Conservation (phyloP, 1,140 invertebrate species). For the Rhizoglyphus robini region DNA sequence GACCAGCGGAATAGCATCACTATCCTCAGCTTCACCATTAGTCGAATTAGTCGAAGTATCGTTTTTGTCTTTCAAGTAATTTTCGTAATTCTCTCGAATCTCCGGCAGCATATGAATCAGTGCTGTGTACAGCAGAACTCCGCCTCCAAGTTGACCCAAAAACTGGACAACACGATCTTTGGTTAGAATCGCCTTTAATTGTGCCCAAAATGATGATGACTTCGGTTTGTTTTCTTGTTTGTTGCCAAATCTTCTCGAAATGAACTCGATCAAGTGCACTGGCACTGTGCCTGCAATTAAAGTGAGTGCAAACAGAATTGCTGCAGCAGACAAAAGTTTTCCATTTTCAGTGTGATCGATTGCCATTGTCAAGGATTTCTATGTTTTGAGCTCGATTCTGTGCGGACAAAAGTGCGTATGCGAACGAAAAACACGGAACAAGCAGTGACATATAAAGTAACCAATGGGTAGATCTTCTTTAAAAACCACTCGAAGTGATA, state of each 20-base stretch:
- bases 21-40: not conserved
- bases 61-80: conserved; percentile 11
- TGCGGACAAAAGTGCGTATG: too few relatives aligned
- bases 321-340: not conserved
- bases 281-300: not conserved
- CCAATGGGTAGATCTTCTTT: too few relatives aligned
- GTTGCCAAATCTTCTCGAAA: not conserved
- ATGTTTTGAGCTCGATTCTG: too few relatives aligned
- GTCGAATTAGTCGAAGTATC: not conserved
- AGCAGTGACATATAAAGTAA: too few relatives aligned
- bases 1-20: conserved; percentile 40
- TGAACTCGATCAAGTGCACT: not conserved
- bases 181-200: not conserved
- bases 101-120: conserved; percentile 70
- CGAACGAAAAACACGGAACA: too few relatives aligned
- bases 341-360: not conserved
- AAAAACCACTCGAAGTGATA: too few relatives aligned
- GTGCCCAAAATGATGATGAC: not conserved
- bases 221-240: not conserved
- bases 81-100: conserved; percentile 42
- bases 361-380: too few relatives aligned
- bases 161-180: conserved; percentile 32
- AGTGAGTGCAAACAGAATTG: not conserved
- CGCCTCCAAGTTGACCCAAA: conserved; percentile 67
- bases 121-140: conserved; percentile 65